Base-by-base conservation (phyloP, 2,888 invertebrate species). In the Mantis religiosa region DNA sequence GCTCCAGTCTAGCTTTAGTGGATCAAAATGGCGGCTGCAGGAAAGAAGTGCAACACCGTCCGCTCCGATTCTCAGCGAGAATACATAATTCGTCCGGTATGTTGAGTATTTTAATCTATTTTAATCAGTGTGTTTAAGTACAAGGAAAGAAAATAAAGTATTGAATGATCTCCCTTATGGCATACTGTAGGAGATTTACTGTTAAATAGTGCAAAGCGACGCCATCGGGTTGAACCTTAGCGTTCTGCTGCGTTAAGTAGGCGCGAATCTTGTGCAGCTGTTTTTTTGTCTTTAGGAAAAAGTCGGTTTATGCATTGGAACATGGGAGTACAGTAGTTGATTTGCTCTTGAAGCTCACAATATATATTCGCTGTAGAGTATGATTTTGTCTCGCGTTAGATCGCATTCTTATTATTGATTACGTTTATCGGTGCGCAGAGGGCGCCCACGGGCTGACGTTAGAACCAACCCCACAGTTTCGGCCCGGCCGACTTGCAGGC, bases 81-180 rank as follows among this genome's bases (percentile, higher is more conserved):
- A 89, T 91, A 91, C 89, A 90, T 90, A 41, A 91, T 90, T 88
- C 90, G 91, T 28, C 91, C 91, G 90, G 91, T 91, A 90, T 83
- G 90, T 90, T 34, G 82, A 54, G 82, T 28, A n/a, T 27, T n/a
- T 71, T 81, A 87, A 87, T 25, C n/a, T 25, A 54, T 27, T 87
- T 4, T 34, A 28, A 28, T 15, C 8, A 47, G 12, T 82, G 83
- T 87, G 47, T 87, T 8, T 1, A 87, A 82, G 54, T 82, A 30
- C 20, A 81, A 20, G 54, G 54, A 71, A 71, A 71, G 4, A 15
- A 71, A 71, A 30, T 30, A 83, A 30, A 15, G 4, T 83, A 30
- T 30, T 25, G 15, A 25, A 28, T 71, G 0, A 6, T 6, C 20
- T 71, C 54, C 54, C 25, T 25, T 20, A 71, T 20, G 54, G 2